Percentiles rank a stretch among this genome's conserved stretches.
These are phyloP conservation scores for Lepas anatifera DNA, from an alignment of 2,888 invertebrate genomes.

Conservation along the genomic window DNA sequence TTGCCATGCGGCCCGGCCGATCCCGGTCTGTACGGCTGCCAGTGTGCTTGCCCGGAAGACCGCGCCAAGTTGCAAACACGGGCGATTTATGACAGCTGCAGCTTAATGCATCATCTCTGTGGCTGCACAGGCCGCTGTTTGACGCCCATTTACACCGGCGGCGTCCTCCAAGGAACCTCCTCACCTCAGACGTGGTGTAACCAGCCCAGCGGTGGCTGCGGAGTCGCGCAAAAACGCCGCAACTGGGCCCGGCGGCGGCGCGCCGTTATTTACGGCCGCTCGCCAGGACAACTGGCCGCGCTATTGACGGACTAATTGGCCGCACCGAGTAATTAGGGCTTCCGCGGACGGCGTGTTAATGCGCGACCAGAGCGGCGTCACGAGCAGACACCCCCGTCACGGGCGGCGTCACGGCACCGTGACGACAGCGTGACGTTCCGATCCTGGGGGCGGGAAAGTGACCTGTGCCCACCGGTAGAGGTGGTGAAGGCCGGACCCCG, in stretches of 20 bases:
- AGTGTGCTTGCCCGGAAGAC: too few species aligned
- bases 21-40: too few species aligned
- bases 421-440: too few species aligned
- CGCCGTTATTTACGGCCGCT: neutral
- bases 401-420: neutral
- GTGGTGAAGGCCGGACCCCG: too few species aligned
- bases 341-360: neutral
- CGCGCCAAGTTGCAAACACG: neutral
- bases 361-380: neutral
- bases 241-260: neutral
- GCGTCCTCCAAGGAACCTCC: neutral
- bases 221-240: neutral
- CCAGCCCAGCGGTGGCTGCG: neutral
- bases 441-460: too few species aligned
- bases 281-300: neutral
- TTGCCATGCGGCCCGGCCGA: too few species aligned
- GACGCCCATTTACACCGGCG: neutral
- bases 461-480: too few species aligned
- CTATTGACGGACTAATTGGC: conserved; percentile 4
- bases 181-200: neutral
- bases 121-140: too few species aligned
- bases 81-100: neutral
- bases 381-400: neutral
- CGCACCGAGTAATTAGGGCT: neutral
- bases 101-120: neutral